Evolutionary conservation across 1,140 invertebrate species (phyloP).

Genomic region (Chrysomallon squamiferum): DNA sequence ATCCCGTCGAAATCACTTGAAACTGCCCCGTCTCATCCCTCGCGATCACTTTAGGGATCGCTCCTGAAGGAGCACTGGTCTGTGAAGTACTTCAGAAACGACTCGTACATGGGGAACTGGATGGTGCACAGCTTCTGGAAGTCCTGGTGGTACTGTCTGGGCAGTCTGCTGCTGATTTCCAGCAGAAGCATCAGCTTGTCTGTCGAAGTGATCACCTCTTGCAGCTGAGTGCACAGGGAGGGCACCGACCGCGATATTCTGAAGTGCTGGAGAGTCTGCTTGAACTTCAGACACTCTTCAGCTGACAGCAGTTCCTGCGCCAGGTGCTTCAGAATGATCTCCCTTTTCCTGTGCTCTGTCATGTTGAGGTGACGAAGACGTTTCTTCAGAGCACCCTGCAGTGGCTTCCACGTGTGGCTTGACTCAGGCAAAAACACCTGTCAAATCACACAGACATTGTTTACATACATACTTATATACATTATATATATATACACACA

Average conservation of each 20-base stretch:
- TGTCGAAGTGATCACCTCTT: conserved; percentile 43
- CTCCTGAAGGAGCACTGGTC: conserved; percentile 30
- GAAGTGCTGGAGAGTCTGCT: conserved; percentile 49
- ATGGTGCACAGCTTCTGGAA: conserved; percentile 49
- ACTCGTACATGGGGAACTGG: conserved; percentile 48
- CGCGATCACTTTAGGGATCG: conserved; percentile 38
- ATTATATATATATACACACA: no score
- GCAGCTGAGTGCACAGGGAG: conserved; percentile 41
- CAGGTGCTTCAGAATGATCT: conserved; percentile 42
- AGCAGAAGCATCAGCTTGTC: conserved; percentile 49
- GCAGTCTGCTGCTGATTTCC: conserved; percentile 45
- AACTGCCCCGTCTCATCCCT: conserved; percentile 44
- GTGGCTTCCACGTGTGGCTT: conserved; percentile 5
- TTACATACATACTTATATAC: no score
- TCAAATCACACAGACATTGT: no score
- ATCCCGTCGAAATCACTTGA: conserved; percentile 39
- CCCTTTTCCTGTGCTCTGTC: conserved; percentile 10
- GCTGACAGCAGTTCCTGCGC: conserved; percentile 42
- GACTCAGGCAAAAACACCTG: not conserved
- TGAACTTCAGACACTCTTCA: conserved; percentile 42
- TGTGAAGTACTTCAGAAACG: conserved; percentile 35
- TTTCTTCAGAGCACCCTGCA: not conserved
- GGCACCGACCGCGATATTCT: conserved; percentile 40
- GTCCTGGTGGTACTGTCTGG: conserved; percentile 39
- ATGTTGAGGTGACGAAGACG: not conserved